These are phyloP conservation scores for Chaetodon trifasciatus DNA, from an alignment of 2,797 vertebrate species.

Conservation along the genomic window DNA sequence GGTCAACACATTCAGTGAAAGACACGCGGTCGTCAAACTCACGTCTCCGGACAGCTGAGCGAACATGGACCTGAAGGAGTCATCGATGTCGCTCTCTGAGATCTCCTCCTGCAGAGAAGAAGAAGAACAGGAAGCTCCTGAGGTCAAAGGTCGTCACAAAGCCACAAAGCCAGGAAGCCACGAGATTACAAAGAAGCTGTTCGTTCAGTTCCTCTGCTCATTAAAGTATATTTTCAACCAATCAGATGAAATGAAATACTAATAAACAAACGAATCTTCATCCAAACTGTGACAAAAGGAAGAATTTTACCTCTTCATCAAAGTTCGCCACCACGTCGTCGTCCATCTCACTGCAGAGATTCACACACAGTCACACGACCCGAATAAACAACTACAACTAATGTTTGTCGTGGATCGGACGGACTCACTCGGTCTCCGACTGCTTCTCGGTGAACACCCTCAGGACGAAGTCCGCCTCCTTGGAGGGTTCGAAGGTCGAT, in stretches of 20 bases:
- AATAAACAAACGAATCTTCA: too few relatives aligned
- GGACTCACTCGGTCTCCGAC: conserved; percentile 85
- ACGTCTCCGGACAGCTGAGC: conserved; percentile 90
- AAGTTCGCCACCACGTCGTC: conserved; percentile 84
- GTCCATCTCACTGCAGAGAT: conserved; percentile 88
- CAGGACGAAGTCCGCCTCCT: conserved; percentile 92
- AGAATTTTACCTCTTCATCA: conserved; percentile 85
- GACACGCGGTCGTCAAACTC: neutral
- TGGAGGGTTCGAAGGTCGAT: conserved; percentile 92
- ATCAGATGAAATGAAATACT: too few relatives aligned
- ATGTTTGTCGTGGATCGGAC: neutral
- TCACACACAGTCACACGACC: neutral
- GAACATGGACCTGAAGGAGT: conserved; percentile 90
- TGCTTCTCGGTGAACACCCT: conserved; percentile 94
- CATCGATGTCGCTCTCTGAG: conserved; percentile 87
- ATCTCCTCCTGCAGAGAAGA: conserved; percentile 83
- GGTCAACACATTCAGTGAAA: too few relatives aligned
- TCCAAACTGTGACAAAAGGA: too few relatives aligned
- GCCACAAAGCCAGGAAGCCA: neutral
- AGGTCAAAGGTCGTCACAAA: conserved; percentile 29
- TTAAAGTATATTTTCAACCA: too few relatives aligned
- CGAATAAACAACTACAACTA: neutral
- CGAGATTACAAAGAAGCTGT: too few relatives aligned
- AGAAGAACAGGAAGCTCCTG: neutral
- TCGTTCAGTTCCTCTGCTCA: too few relatives aligned